Base-by-base conservation (phyloP, 2,113 vertebrate genomes). In the Proteles cristata region DNA sequence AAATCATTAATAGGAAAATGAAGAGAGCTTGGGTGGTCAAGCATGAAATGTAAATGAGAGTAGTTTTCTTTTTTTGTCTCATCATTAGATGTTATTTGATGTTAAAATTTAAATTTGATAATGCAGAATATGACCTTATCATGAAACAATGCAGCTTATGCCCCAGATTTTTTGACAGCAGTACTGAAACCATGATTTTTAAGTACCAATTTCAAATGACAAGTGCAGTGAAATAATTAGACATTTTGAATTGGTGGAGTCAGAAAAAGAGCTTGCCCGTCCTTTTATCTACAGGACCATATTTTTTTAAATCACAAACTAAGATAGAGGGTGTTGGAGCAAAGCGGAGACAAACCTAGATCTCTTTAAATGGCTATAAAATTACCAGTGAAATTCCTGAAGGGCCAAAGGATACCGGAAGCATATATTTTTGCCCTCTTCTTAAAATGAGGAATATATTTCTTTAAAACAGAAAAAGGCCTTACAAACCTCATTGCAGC, bases 1-100 rank as follows among this genome's bases (percentile, higher is more conserved):
- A 96, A 93, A 90, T 94, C 58, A 95, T 93, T 95, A 90, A 92
- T 85, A 84, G 95, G 65, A 82, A 96, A 87, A 92, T 81, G 50
- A 95, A 89, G 79, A 95, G 48, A 63, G 21, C 76, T 43, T 98
- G 84, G 5, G 84, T 94, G 83, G 92, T 73, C 69, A 96, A 74
- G 25, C 53, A 84, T 77, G 45, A 96, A 93, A 94, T 97, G 71
- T 80, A 89, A 97, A 93, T 63, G 11, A 83, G 53, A 88, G 21
- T 73, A 48, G 14, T n/a, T 84, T 93, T 93, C 69, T 43, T 93
- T 89, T 89, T 96, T 95, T 76, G 69, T 23, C 69, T 88, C 61
- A 81, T 55, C 61, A 85, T 50, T 31, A 0, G 0, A 35, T 66
- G 17, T 91, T 71, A 74, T 14, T 77, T 96, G n/a, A 93, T 71